Conservation (phyloP, 2,888 invertebrate genomes). For the Drosophila cracens region DNA sequence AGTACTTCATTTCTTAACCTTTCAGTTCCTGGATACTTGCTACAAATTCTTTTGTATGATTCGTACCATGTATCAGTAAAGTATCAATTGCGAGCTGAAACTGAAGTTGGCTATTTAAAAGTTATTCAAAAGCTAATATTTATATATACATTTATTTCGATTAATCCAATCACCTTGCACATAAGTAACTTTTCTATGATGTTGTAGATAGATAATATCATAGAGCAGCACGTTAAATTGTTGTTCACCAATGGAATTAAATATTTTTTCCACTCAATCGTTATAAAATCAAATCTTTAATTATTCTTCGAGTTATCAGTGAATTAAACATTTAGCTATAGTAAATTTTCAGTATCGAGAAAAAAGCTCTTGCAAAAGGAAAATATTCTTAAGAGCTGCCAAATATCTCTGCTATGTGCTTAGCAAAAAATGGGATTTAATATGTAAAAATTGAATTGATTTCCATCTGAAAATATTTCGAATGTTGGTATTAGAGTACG, state of each 20-base stretch:
- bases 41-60: conserved; percentile 74
- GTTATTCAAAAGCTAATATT: too few species aligned
- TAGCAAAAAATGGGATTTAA: neutral
- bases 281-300: neutral
- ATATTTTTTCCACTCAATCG: neutral
- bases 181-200: neutral
- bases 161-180: neutral
- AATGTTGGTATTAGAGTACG: neutral
- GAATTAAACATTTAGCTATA: neutral
- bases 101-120: neutral
- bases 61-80: conserved; percentile 71
- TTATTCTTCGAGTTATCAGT: neutral
- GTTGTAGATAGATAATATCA: neutral
- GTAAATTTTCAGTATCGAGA: neutral
- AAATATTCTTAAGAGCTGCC: neutral
- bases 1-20: neutral
- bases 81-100: neutral
- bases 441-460: neutral
- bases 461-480: too few species aligned
- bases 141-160: neutral
- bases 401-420: neutral
- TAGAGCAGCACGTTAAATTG: neutral
- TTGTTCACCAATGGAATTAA: neutral
- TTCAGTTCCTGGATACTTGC: conserved; percentile 65
- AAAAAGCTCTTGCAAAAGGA: neutral